Evolutionary conservation across 2,113 vertebrate genomes (phyloP).

Genomic region (Tyto alba): DNA sequence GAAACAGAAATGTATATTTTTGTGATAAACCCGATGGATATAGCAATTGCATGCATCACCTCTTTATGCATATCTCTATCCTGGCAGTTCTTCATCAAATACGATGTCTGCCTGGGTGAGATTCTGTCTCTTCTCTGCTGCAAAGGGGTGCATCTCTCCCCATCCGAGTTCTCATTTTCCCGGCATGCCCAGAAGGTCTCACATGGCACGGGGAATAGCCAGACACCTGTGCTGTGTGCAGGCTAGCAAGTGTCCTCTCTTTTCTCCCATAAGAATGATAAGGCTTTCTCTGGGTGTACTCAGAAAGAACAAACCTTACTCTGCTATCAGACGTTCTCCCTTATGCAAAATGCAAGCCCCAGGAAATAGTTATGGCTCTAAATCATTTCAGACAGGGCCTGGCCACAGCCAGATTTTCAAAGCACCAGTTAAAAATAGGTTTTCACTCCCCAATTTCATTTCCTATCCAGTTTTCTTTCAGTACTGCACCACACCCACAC

Average conservation of each 20-base stretch:
- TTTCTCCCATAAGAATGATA: background rate
- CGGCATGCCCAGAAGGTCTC: background rate
- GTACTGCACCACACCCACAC: background rate
- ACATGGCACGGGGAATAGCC: background rate
- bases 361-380: conserved; percentile 11
- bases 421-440: conserved; percentile 20
- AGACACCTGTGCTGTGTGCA: conserved; percentile 17
- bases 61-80: background rate
- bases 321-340: conserved; percentile 30
- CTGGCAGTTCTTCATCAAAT: background rate
- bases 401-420: conserved; percentile 10
- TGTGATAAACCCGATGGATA: background rate
- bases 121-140: background rate
- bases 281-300: background rate
- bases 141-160: background rate
- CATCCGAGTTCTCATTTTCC: background rate
- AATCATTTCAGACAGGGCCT: conserved; percentile 24
- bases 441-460: background rate
- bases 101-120: background rate
- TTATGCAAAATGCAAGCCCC: conserved; percentile 3
- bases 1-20: background rate
- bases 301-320: background rate
- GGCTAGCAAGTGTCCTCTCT: conserved; percentile 1
- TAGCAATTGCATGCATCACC: background rate
- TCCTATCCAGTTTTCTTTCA: conserved; percentile 12